Evolutionary conservation across 53 echinoderm and acorn worm genomes (phyloP), one percentile per base, ranked within the genome.

Genomic region (Mesocentrotus franciscanus): DNA sequence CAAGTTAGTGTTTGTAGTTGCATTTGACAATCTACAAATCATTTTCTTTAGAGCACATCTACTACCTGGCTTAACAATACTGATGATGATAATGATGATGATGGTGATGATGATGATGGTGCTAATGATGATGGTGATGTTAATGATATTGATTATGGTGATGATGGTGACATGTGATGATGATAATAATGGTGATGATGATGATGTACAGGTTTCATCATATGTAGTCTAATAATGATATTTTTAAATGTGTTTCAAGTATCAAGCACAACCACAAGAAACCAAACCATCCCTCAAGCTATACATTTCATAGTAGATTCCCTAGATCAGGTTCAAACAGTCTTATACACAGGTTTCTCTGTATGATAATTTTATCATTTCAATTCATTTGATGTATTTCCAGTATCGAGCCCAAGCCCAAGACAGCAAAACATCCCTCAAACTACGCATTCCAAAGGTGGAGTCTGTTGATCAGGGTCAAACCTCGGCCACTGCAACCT

Each of bases 381-480:
- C 10, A 58, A n/a, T 75, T 26, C 22, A 58, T 87, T 58, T 87
- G 87, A 11, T 58, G 4, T 91, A 12, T 93, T 20, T 62, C n/a
- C 15, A 96, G 90, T 97, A 96, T 79, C 90, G 92, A 78, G 98
- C 96, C 35, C 96, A 96, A 92, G 93, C 97, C 16, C 96, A 96
- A 90, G 95, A 96, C 33, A 95, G 92, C 49, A 96, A 97, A 90
- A 95, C 96, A 9, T 95, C 96, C 84, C 95, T 97, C 58, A 97
- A 94, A 62, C 95, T 94, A 94, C 95, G 95, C 95, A 94, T 94
- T 94, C 95, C 93, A 14, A 96, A 97, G 95, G 83, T 96, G 60
- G 96, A 93, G 8, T 96, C 96, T 62, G 87, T 85, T 72, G 96
- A 92, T 74, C 91, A 90, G 71, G 85, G 93, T 17, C 94, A 32